Base-by-base conservation (phyloP, 1,140 invertebrate genomes). In the Megalonaias nervosa region DNA sequence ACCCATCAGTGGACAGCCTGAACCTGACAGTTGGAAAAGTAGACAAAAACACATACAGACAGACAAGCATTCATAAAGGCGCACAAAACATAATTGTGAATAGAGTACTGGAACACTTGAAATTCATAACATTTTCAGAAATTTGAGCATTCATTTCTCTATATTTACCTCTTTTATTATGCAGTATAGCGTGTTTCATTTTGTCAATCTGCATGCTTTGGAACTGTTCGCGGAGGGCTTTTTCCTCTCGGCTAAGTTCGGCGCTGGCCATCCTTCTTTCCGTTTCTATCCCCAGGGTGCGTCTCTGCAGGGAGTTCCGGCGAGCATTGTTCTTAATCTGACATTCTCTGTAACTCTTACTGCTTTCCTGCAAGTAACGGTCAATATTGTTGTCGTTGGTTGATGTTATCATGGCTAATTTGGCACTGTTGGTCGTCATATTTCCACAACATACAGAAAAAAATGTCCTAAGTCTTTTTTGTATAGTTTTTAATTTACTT, bases 231-330 rank as follows among this genome's bases (percentile, higher is more conserved):
- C 82, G 66, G 9, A 87, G 60, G 31, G 78, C 68, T 57, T 71
- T 78, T 69, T 87, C 82, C 71, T 87, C 82, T 57, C 81, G 75
- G 21, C 67, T 75, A 62, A 84, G 57, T 55, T 80, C 65, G 6
- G 72, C 70, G 16, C 80, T 79, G 2, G 80, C 80, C 62, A 84
- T 59, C 64, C 81, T 80, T 23, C 82, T 69, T 57, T 85, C 79
- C 1, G 68, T 76, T 73, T 87, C 85, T 23, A 87, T 82, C 1
- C 75, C 81, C 21, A 81, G 56, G 12, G 84, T 87, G 64, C 80
- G 81, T 74, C 81, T 87, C 68, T 81, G 70, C n/a, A 87, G 71
- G 16, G 85, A 87, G 67, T 83, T 82, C 26, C 82, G 60, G 4
- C 84, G 62, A 9, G 84, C 84, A 2, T 76, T 82, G 65, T 87